phyloP scores from a whole-genome alignment of 2,113 vertebrate species.

The Paradoxurus hermaphroditus region DNA sequence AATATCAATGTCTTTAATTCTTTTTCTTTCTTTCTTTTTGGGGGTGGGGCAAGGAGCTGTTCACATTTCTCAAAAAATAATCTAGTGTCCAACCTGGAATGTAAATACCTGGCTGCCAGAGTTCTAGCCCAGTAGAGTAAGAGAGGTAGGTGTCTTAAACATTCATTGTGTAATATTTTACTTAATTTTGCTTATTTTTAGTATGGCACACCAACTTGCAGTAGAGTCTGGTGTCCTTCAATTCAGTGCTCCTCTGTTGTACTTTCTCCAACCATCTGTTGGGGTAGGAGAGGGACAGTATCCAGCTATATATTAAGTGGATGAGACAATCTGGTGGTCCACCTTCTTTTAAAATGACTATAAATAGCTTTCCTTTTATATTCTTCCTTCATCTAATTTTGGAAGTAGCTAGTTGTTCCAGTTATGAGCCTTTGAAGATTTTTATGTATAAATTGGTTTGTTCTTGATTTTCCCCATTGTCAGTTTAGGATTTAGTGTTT shows the following conservation, averaged over 20 bases:
- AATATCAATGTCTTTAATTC: neutral
- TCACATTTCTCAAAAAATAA: neutral
- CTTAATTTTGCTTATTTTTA: neutral
- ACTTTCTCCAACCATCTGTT: neutral
- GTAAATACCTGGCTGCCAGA: neutral
- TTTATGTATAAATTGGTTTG: neutral
- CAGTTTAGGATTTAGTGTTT: neutral
- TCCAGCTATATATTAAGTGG: neutral
- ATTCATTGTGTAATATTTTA: neutral
- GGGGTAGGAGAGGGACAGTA: neutral
- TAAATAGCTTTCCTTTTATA: neutral
- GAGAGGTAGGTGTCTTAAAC: neutral
- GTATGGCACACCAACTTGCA: neutral
- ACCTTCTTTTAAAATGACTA: neutral
- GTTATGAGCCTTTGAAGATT: neutral
- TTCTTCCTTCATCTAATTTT: neutral
- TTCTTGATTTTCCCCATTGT: neutral
- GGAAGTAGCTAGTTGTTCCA: neutral
- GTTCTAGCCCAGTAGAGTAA: neutral
- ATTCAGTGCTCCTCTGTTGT: neutral
- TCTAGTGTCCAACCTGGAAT: neutral
- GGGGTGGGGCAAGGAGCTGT: neutral
- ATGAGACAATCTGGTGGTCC: neutral
- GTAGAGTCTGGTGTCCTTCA: neutral
- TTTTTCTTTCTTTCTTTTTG: neutral